Evolutionary conservation across 2,113 vertebrate species (phyloP), one percentile per base, ranked within the genome.

Genomic region (Prionailurus bengalensis): DNA sequence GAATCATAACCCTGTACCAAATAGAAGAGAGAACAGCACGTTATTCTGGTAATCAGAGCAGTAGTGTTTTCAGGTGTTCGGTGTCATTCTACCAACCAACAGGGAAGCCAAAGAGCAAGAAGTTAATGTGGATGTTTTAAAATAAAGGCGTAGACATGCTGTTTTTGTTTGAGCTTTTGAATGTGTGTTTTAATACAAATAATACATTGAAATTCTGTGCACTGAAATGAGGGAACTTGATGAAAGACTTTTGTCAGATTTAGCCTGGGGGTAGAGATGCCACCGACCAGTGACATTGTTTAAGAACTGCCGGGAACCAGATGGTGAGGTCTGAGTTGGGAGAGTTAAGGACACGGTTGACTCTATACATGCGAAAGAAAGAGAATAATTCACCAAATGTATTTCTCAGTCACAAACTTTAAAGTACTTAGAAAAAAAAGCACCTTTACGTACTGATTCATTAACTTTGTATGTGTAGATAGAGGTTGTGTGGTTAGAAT

Each of bases 21-120:
- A 66, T 42, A 55, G 19, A 71, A 36, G 53, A 84, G 14, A 86
- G 87, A 97, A 92, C 10, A 39, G 27, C 53, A 31, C 12, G 11
- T 36, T 96, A 31, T 82, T 89, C 11, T 63, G 10, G 31, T 71
- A 68, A 70, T 86, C 21, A 90, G 42, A 94, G 23, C 68, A 78
- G 33, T 65, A n/a, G 5, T 94, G 27, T 87, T 84, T 96, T 95
- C 25, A 94, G 71, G n/a, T 51, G 70, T 84, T 89, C 4, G 39
- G 31, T 15, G 51, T 55, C 36, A 1, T 65, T 94, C 45, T 85
- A 4, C 27, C 29, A 27, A 19, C 29, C 66, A 70, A 66, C 27
- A 79, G 70, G 29, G 81, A 87, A 84, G 65, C 29, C 12, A 1
- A 61, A 63, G 55, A 33, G 13, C 66, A 55, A 58, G 15, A 92